A percentile compares a stretch with the other conserved stretches of the same genome.
Evolutionary conservation across 2,113 vertebrate species (phyloP).

Genomic region (Nycticryphes semicollaris): DNA sequence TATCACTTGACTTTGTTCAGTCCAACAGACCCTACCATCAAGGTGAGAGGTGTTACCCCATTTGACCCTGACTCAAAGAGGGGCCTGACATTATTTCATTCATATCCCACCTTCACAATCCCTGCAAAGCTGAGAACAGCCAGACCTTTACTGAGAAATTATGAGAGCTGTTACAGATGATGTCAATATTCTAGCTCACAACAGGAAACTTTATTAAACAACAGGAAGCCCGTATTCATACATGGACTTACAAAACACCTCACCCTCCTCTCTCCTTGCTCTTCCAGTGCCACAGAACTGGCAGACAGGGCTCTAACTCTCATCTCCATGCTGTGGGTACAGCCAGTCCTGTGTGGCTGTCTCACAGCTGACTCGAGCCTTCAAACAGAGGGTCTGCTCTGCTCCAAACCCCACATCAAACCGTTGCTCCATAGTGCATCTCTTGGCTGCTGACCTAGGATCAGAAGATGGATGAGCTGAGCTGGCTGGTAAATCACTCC

Average conservation of each 20-base stretch:
- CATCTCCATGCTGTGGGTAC: background rate
- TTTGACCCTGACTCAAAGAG: background rate
- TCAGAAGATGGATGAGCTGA: background rate
- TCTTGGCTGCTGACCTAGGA: background rate
- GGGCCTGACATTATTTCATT: background rate
- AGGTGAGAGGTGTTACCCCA: background rate
- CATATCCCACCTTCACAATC: background rate
- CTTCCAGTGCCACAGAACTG: background rate
- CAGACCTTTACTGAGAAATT: background rate
- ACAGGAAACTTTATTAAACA: slow-evolving; percentile 61
- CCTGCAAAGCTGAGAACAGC: background rate
- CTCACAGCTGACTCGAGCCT: background rate
- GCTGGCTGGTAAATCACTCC: background rate
- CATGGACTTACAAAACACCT: slow-evolving; percentile 40
- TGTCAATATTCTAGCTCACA: background rate
- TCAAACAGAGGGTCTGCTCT: background rate
- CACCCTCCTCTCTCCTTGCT: background rate
- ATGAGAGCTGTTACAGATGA: background rate
- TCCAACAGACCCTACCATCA: background rate
- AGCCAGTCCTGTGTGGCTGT: background rate
- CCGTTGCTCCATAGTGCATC: background rate
- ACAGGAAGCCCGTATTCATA: slow-evolving; percentile 52
- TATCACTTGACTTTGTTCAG: background rate
- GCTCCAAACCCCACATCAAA: background rate
- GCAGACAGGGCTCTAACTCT: background rate